phyloP scores from a whole-genome alignment of 1,140 invertebrate genomes.

The Musca vetustissima region DNA sequence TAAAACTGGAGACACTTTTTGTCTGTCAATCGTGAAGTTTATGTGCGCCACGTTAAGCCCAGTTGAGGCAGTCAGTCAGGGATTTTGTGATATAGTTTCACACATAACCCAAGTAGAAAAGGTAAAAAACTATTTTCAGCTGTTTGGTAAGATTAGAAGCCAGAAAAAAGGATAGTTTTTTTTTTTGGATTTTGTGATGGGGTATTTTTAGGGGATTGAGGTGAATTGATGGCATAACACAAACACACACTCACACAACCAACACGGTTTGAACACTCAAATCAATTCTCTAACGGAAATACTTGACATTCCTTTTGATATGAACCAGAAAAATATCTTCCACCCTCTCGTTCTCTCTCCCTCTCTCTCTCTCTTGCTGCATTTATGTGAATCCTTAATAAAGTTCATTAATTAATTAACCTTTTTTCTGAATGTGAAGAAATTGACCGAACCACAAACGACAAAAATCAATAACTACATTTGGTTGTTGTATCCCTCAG shows the following conservation, averaged over 20 bases:
- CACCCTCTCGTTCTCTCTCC: too few species aligned
- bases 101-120: too few species aligned
- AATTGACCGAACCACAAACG: not conserved
- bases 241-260: too few species aligned
- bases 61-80: too few species aligned
- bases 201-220: too few species aligned
- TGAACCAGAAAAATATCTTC: conserved; percentile 4
- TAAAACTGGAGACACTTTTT: conserved; percentile 22
- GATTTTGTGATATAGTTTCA: too few species aligned
- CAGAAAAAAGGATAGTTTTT: too few species aligned
- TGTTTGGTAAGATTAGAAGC: too few species aligned
- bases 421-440: not conserved
- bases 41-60: not conserved
- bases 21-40: conserved; percentile 10
- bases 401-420: conserved; percentile 21
- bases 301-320: conserved; percentile 12
- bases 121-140: too few species aligned
- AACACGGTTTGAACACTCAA: too few species aligned
- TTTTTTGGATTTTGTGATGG: too few species aligned
- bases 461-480: conserved; percentile 17
- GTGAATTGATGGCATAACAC: not conserved
- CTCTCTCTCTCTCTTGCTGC: too few species aligned
- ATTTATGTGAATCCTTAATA: not conserved
- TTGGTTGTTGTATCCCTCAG: not conserved
- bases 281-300: conserved; percentile 19